Evolutionary conservation across 2,113 vertebrate species (phyloP).

Genomic region (Leptocoma aspasia): DNA sequence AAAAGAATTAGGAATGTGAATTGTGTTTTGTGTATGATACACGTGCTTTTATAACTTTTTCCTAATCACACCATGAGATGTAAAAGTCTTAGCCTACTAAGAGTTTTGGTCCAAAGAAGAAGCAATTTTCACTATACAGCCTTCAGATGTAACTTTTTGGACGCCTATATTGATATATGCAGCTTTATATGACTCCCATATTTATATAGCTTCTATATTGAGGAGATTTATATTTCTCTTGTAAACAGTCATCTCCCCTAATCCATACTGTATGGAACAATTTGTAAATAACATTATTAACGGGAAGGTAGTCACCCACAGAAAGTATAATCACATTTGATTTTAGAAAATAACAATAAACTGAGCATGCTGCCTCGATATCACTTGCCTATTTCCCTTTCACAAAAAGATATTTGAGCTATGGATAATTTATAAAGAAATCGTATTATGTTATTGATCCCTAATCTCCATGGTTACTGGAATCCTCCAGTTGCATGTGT

Average conservation of each 20-base stretch:
- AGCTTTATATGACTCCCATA: neutral
- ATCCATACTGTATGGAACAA: neutral
- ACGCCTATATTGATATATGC: neutral
- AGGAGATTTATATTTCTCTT: neutral
- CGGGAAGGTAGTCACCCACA: neutral
- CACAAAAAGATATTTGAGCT: neutral
- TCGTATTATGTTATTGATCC: constrained; percentile 29
- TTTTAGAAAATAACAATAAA: neutral
- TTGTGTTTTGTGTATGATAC: neutral
- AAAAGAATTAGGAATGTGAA: neutral
- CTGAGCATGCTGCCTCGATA: neutral
- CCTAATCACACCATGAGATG: neutral
- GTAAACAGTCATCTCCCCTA: neutral
- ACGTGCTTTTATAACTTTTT: neutral
- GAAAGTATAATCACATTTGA: neutral
- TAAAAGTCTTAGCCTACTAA: neutral
- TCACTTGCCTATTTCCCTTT: neutral
- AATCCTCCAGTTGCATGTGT: neutral
- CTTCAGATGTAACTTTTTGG: neutral
- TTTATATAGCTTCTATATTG: neutral
- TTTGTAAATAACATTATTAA: neutral
- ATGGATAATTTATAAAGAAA: constrained; percentile 39
- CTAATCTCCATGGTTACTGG: constrained; percentile 28
- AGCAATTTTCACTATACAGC: neutral
- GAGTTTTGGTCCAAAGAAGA: neutral